Evolutionary conservation across 2,888 invertebrate species (phyloP).

Genomic region (Drosophila pseudotalamancana): DNA sequence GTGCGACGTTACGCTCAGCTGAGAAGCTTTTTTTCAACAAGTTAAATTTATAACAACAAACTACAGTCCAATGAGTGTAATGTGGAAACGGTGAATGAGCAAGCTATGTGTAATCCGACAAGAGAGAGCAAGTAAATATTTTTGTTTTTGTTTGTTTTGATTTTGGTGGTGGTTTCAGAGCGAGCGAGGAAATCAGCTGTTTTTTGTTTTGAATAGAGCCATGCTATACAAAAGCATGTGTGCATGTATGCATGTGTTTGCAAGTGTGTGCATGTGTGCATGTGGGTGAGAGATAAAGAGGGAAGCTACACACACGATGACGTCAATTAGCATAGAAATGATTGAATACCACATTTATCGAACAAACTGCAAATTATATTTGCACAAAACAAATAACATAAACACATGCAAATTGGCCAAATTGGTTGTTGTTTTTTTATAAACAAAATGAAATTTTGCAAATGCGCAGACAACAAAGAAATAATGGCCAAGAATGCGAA

Average conservation of each 20-base stretch:
- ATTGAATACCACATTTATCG: slow-evolving; percentile 19
- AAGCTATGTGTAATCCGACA: slow-evolving; percentile 1
- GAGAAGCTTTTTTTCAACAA: slow-evolving; percentile 56
- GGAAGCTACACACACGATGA: slow-evolving; percentile 28
- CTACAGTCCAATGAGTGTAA: not conserved
- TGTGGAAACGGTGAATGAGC: slow-evolving; percentile 10
- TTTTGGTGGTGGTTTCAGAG: slow-evolving; percentile 34
- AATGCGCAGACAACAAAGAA: slow-evolving; percentile 51
- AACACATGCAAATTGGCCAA: slow-evolving; percentile 53
- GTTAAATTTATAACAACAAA: slow-evolving; percentile 47
- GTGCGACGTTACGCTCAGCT: slow-evolving; percentile 17
- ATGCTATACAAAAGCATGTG: slow-evolving; percentile 45
- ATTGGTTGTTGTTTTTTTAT: slow-evolving; percentile 43
- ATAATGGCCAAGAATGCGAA: slow-evolving; percentile 38
- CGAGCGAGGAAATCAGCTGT: slow-evolving; percentile 60
- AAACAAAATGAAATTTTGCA: slow-evolving; percentile 57
- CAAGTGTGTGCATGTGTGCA: slow-evolving; percentile 3
- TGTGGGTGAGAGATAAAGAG: not conserved
- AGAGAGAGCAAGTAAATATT: slow-evolving; percentile 8
- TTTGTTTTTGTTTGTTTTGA: slow-evolving; percentile 36
- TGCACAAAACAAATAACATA: slow-evolving; percentile 32
- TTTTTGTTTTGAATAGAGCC: slow-evolving; percentile 69
- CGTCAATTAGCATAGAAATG: slow-evolving; percentile 38
- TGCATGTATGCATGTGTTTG: slow-evolving; percentile 3
- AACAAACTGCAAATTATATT: slow-evolving; percentile 23